Base-by-base conservation (phyloP, 2,113 vertebrate genomes). In the Poeciliopsis turrubarensis region DNA sequence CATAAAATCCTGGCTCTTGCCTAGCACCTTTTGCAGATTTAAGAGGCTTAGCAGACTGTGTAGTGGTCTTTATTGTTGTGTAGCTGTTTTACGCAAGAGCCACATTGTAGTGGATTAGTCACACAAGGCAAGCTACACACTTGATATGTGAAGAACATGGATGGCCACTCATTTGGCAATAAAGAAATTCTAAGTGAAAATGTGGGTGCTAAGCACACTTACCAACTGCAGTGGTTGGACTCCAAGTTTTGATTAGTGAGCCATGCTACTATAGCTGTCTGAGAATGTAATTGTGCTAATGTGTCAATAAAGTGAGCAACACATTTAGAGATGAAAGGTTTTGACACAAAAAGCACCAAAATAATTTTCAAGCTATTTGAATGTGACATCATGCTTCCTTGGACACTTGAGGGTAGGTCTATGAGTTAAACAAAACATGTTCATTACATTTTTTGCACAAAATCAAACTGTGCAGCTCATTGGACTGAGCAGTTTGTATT, bases 1-100 rank as follows among this genome's bases (percentile, higher is more conserved):
- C 57, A 68, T 64, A n/a, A 65, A 72, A 44, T 72, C 44, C 60
- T 80, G 67, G 39, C 68, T 25, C 11, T 1, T 10, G 0, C 17
- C 11, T 44, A 32, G 11, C 31, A 37, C 19, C 72, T n/a, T 41
- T 67, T 66, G 26, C 44, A 27, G 51, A n/a, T 57, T 7, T 77
- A 57, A 68, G 34, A 34, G n/a, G 74, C 61, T 70, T 73, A 82
- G 63, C 31, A 60, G 60, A 69, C 34, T 32, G 54, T 37, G 57
- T 65, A 19, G 13, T 67, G 64, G 68, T 47, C 34, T 65, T 60
- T 78, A 5, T 26, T 60, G 27, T 57, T 34, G 63, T 72, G 25
- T 41, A 15, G 44, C 41, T 27, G 54, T 60, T 72, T 27, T 62
- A 29, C n/a, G 26, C 70, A 61, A 12, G 57, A 25, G 26, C 5